Conservation (phyloP, 2,113 vertebrate species). For the Oryzias javanicus region DNA sequence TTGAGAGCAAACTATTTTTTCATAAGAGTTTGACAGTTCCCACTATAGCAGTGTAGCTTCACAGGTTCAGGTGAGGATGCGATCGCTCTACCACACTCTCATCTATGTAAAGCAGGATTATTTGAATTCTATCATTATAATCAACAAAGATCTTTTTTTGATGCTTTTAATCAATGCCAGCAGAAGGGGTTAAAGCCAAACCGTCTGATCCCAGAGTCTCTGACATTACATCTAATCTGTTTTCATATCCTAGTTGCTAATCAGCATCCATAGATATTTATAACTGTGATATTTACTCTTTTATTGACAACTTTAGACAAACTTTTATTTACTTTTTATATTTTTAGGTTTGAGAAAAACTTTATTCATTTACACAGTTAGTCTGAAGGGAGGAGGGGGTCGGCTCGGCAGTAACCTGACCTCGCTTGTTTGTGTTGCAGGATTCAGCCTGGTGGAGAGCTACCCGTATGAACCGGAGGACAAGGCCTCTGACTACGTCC, state of each 20-base stretch:
- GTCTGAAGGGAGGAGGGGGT: not conserved
- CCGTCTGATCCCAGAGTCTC: not conserved
- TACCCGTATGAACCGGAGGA: constrained; percentile 87
- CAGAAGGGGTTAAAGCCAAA: not conserved
- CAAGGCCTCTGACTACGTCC: constrained; percentile 85
- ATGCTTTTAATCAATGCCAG: not conserved
- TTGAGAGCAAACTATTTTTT: too few relatives aligned
- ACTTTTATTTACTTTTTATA: too few relatives aligned
- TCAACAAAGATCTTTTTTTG: not conserved
- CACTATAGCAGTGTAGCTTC: too few relatives aligned
- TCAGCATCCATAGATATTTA: too few relatives aligned
- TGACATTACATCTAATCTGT: not conserved
- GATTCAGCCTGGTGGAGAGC: constrained; percentile 85
- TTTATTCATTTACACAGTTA: not conserved
- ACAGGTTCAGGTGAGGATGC: too few relatives aligned
- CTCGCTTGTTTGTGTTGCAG: constrained; percentile 58
- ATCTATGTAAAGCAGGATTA: not conserved
- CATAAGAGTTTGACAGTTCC: too few relatives aligned
- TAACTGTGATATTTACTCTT: too few relatives aligned
- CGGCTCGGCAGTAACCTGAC: not conserved
- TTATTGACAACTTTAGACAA: too few relatives aligned
- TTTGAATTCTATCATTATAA: not conserved
- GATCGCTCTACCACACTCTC: not conserved
- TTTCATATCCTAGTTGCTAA: too few relatives aligned
- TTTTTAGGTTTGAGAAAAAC: not conserved